phyloP scores from a whole-genome alignment of 1,140 invertebrate genomes.

The Drosophila ficusphila region DNA sequence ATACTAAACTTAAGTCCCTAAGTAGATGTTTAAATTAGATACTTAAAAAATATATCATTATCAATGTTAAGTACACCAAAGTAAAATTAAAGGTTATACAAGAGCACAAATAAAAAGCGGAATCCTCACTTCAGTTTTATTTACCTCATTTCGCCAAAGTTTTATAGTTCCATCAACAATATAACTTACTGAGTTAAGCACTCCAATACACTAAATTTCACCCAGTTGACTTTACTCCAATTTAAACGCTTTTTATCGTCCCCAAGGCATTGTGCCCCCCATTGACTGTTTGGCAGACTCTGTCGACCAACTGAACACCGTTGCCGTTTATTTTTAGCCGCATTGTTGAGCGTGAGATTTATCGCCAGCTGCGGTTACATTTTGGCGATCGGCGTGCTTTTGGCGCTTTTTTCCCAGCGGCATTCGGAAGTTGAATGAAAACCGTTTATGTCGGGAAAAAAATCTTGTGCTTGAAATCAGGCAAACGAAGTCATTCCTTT shows the following conservation, averaged over 20 bases:
- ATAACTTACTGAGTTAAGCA: background rate
- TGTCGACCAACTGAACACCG: constrained; percentile 9
- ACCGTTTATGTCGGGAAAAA: constrained; percentile 32
- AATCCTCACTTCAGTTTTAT: too few relatives aligned
- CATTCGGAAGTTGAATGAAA: constrained; percentile 59
- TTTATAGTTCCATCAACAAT: background rate
- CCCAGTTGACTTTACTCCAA: constrained; percentile 4
- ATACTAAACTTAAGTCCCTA: background rate
- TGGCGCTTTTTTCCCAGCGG: constrained; percentile 29
- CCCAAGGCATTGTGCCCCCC: constrained; percentile 17
- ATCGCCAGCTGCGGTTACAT: constrained; percentile 47
- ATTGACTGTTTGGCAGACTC: constrained; percentile 26
- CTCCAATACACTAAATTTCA: background rate
- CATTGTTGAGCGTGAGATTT: constrained; percentile 60
- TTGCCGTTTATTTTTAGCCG: constrained; percentile 35
- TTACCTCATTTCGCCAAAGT: background rate
- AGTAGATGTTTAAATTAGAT: too few relatives aligned
- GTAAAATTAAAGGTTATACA: too few relatives aligned
- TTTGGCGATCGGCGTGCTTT: constrained; percentile 40
- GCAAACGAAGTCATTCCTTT: too few relatives aligned
- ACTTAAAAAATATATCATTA: too few relatives aligned
- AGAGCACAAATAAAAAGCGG: too few relatives aligned
- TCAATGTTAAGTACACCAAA: too few relatives aligned
- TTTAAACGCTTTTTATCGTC: constrained; percentile 21
- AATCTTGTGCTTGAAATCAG: background rate